phyloP scores from a whole-genome alignment of 2,888 invertebrate species.

The Scaptomyza polygonia region DNA sequence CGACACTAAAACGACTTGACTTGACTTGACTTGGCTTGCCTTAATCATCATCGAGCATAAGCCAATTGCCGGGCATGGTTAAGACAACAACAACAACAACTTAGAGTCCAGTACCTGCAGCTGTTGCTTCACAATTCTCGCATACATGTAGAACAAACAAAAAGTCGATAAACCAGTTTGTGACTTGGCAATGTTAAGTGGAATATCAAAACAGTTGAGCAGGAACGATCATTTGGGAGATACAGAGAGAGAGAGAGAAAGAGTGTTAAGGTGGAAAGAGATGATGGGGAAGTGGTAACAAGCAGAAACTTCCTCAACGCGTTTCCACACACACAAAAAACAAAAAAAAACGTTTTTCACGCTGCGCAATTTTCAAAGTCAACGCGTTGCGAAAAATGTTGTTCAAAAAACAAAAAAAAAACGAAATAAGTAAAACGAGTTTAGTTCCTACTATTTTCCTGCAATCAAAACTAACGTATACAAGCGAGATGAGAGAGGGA shows the following conservation, averaged over 20 bases:
- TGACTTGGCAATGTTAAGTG: constrained; percentile 38
- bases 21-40: constrained; percentile 17
- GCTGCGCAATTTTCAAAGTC: constrained; percentile 56
- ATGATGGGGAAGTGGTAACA: constrained; percentile 19
- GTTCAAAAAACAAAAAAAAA: background rate
- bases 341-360: constrained; percentile 42
- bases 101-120: constrained; percentile 30
- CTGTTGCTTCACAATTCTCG: constrained; percentile 21
- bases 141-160: constrained; percentile 45
- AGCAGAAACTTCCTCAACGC: constrained; percentile 39
- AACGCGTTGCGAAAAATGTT: constrained; percentile 23
- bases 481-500: background rate
- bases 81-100: constrained; percentile 17
- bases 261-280: background rate
- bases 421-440: constrained; percentile 4
- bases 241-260: background rate
- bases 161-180: constrained; percentile 57
- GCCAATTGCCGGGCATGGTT: constrained; percentile 30
- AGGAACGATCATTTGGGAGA: constrained; percentile 4
- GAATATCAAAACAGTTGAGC: constrained; percentile 42
- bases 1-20: background rate
- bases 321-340: constrained; percentile 41
- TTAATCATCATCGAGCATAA: constrained; percentile 1
- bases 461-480: background rate
- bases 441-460: constrained; percentile 11